Conservation (phyloP, 2,888 invertebrate species). For the Plebejus argus region DNA sequence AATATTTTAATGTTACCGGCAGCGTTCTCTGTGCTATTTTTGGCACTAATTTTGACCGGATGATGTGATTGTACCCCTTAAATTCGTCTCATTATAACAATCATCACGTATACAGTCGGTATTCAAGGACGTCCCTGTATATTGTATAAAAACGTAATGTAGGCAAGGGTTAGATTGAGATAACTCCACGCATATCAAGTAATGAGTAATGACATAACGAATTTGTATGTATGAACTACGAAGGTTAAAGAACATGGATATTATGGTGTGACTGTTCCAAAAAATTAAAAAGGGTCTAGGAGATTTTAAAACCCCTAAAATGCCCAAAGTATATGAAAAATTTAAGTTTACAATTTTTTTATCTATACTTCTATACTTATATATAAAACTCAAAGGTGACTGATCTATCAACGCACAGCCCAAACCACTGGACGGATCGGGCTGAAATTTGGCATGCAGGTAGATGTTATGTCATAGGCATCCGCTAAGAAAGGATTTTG, state of each 20-base stretch:
- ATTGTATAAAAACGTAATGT: constrained; percentile 16
- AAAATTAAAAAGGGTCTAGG: too few species aligned
- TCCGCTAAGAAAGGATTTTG: too few species aligned
- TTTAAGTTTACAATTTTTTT: too few species aligned
- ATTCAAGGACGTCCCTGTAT: constrained; percentile 31
- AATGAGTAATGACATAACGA: neutral
- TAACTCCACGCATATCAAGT: neutral
- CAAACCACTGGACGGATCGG: too few species aligned
- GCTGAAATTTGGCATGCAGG: too few species aligned
- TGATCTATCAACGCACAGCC: too few species aligned
- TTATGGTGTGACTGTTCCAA: neutral
- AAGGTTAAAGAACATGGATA: neutral
- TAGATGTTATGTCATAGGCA: too few species aligned
- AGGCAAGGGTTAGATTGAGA: constrained; percentile 20
- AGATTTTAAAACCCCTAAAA: too few species aligned
- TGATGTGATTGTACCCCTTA: constrained; percentile 18
- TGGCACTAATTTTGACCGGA: neutral
- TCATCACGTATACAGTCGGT: constrained; percentile 26
- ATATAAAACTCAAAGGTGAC: too few species aligned
- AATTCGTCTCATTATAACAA: constrained; percentile 28
- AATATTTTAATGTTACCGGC: too few species aligned
- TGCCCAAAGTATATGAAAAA: too few species aligned
- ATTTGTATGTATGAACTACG: neutral
- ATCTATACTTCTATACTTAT: too few species aligned
- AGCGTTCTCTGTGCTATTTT: neutral